phyloP scores from a whole-genome alignment of 1,140 invertebrate species.

The Heliconius eleuchia region DNA sequence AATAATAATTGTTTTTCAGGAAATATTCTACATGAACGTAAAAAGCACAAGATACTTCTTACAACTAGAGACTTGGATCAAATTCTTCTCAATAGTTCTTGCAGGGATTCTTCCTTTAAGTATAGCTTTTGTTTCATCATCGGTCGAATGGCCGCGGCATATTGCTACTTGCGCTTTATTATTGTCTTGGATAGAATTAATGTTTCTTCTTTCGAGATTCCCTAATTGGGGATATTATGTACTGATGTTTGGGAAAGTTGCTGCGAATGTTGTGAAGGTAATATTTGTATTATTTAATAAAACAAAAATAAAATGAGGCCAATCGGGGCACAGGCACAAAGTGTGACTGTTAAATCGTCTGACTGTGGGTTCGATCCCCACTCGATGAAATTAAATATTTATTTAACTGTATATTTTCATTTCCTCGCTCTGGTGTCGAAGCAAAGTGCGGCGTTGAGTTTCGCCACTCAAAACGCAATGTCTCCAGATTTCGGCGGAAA shows the following conservation, averaged over 20 bases:
- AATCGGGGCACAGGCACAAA: too few relatives aligned
- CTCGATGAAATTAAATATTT: too few relatives aligned
- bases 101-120: slow-evolving; percentile 55
- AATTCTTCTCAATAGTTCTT: slow-evolving; percentile 64
- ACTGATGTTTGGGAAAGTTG: slow-evolving; percentile 81
- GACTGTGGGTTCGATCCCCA: too few relatives aligned
- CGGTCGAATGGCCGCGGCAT: slow-evolving; percentile 75
- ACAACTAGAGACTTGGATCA: slow-evolving; percentile 78
- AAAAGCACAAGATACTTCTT: slow-evolving; percentile 72
- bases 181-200: slow-evolving; percentile 81
- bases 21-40: slow-evolving; percentile 72
- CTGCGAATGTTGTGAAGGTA: slow-evolving; percentile 78
- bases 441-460: too few relatives aligned
- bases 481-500: too few relatives aligned
- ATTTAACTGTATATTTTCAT: too few relatives aligned
- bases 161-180: slow-evolving; percentile 79
- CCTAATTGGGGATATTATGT: slow-evolving; percentile 81
- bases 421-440: too few relatives aligned
- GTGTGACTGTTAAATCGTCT: too few relatives aligned
- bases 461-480: too few relatives aligned
- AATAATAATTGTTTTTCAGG: slow-evolving; percentile 77
- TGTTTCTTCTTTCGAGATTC: slow-evolving; percentile 81
- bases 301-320: too few relatives aligned
- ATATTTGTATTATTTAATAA: slow-evolving; percentile 20
- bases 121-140: slow-evolving; percentile 42